Conservation (phyloP, 2,113 vertebrate genomes). For the Labrus mixtus region DNA sequence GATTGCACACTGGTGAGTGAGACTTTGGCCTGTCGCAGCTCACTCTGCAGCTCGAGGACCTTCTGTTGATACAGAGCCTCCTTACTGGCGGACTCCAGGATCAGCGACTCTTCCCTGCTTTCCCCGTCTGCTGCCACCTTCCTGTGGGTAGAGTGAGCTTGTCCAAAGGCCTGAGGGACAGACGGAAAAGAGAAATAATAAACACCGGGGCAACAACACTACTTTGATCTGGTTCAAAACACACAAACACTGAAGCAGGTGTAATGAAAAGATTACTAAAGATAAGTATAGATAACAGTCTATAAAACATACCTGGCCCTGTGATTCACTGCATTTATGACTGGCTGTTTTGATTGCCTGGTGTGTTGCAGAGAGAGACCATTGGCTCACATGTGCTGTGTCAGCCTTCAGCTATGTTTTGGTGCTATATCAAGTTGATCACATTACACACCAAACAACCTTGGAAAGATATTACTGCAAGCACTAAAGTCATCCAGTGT, state of each 20-base stretch:
- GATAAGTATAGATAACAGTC: background rate
- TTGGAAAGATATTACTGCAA: background rate
- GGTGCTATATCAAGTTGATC: background rate
- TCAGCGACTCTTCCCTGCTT: conserved; percentile 96
- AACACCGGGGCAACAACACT: background rate
- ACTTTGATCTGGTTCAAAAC: background rate
- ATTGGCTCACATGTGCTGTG: background rate
- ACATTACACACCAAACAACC: background rate
- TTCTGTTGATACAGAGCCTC: conserved; percentile 96
- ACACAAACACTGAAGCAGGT: background rate
- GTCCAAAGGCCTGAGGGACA: conserved; percentile 92
- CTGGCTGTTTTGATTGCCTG: background rate
- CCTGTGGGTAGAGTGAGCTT: conserved; percentile 94
- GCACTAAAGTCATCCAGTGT: background rate
- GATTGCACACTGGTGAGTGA: conserved; percentile 89
- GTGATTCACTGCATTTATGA: background rate
- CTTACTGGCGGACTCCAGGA: conserved; percentile 96
- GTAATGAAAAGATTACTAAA: background rate
- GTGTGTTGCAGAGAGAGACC: background rate
- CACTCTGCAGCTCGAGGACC: conserved; percentile 94
- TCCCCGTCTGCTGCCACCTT: conserved; percentile 98
- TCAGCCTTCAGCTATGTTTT: background rate
- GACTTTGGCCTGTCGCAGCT: conserved; percentile 91
- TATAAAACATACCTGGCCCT: background rate
- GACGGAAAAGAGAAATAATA: background rate